Evolutionary conservation across 2,888 invertebrate species (phyloP), one percentile per base, ranked within the genome.

Genomic region (Dexiosoma caninum): DNA sequence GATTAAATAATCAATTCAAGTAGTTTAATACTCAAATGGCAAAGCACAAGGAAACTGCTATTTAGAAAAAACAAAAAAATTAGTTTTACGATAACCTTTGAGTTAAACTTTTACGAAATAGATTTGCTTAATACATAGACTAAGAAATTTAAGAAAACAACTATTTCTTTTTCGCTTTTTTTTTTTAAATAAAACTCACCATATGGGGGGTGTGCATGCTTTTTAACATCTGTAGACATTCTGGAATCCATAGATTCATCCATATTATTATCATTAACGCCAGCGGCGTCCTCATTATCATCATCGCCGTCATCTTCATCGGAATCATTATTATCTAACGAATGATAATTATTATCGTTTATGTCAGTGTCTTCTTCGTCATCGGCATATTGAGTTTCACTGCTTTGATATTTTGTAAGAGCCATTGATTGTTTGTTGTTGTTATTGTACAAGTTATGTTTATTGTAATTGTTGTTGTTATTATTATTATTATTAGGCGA

Each of bases 391-490:
- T 75, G 74, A 40, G 60, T 71, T 75, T 82, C 81, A 35, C 70
- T 53, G 67, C 81, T 82, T 75, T 75, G 78, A 60, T 71, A 82
- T 78, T 82, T 82, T 55, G 81, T 82, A 32, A 78, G 78, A 42
- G 78, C 70, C 78, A 78, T 74, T 51, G 75, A 75, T 70, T 69
- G 69, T 72, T 81, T 78, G 30, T 82, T 82, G 55, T 74, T 78
- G 57, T 27, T 76, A 12, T 66, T 72, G 32, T 72, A 53, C n/a
- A 66, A 53, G 69, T 67, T 74, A 53, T 74, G 66, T 72, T 72
- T 74, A 40, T 77, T 69, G 10, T 57, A 78, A 21, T 77, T 60
- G 42, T 67, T 74, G 30, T 81, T 70, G 23, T 74, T 75, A n/a
- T 72, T 78, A 27, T 76, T 59, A 16, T 66, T 46, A 35, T 62